These are phyloP conservation scores for Hucho hucho DNA, from an alignment of 2,113 vertebrate species.

Conservation along the genomic window DNA sequence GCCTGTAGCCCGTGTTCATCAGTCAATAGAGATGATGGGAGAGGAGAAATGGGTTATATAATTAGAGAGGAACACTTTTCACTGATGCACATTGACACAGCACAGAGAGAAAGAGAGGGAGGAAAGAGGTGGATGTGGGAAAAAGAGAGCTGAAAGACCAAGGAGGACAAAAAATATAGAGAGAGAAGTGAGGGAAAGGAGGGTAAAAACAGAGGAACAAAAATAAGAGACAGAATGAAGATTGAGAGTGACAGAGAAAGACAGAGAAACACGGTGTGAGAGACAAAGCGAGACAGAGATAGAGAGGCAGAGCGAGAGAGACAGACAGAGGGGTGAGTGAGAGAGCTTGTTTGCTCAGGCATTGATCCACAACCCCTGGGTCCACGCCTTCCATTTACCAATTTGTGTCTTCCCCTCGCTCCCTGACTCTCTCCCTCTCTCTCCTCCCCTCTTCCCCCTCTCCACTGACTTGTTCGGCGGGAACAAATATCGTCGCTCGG, in stretches of 20 bases:
- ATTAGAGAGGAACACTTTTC: constrained; percentile 8
- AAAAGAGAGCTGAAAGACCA: neutral
- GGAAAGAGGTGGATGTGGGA: neutral
- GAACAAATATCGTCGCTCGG: constrained; percentile 70
- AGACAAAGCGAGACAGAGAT: neutral
- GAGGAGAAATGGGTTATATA: constrained; percentile 5
- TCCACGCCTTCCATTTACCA: constrained; percentile 72
- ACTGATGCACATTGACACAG: constrained; percentile 14
- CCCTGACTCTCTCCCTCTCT: neutral
- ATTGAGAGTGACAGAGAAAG: constrained; percentile 7
- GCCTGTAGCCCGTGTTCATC: constrained; percentile 15
- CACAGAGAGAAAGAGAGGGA: neutral
- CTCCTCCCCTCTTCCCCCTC: constrained; percentile 34
- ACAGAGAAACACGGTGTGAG: constrained; percentile 25
- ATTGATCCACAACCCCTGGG: constrained; percentile 69
- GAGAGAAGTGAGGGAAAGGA: neutral
- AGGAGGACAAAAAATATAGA: neutral
- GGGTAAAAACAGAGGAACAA: neutral
- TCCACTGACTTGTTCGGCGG: constrained; percentile 63
- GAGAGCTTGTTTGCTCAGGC: constrained; percentile 60
- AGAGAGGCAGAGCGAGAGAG: constrained; percentile 16
- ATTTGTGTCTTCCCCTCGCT: constrained; percentile 53
- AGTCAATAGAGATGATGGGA: constrained; percentile 4
- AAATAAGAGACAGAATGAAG: neutral
- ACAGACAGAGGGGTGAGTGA: constrained; percentile 10